phyloP scores from a whole-genome alignment of 2,113 vertebrate species.

The Syngnathoides biaculeatus region DNA sequence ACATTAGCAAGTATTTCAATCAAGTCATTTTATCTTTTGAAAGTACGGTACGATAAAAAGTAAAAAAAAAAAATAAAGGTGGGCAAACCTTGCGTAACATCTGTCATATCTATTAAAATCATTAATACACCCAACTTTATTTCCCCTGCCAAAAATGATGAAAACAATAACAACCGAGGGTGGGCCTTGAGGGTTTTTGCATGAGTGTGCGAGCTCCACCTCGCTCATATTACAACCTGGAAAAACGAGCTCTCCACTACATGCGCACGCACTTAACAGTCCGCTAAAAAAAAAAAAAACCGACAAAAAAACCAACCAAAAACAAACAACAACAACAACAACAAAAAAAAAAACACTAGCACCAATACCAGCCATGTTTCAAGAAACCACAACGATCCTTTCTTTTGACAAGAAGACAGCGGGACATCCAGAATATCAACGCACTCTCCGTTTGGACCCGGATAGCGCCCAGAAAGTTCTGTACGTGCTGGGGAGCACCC shows the following conservation, averaged over 20 bases:
- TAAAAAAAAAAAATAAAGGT: background rate
- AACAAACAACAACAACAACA: no score
- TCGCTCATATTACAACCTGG: conserved; percentile 4
- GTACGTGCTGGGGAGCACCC: conserved; percentile 45
- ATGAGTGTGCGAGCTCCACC: background rate
- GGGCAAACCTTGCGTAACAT: background rate
- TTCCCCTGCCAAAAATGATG: background rate
- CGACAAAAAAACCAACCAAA: no score
- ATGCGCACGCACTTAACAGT: background rate
- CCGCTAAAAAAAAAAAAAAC: no score
- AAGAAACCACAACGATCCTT: background rate
- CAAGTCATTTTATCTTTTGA: no score
- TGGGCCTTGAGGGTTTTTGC: background rate
- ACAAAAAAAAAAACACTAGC: background rate
- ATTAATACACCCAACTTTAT: background rate
- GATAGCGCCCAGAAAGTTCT: background rate
- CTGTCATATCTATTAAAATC: background rate
- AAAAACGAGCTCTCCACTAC: background rate
- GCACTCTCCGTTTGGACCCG: conserved; percentile 49
- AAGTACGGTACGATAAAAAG: background rate
- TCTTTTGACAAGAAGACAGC: background rate
- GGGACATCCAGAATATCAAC: fast-evolving
- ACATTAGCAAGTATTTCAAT: no score
- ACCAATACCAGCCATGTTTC: conserved; percentile 13
- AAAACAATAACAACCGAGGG: background rate